Conservation (phyloP, 2,888 invertebrate species). For the Platycheirus rosarum region DNA sequence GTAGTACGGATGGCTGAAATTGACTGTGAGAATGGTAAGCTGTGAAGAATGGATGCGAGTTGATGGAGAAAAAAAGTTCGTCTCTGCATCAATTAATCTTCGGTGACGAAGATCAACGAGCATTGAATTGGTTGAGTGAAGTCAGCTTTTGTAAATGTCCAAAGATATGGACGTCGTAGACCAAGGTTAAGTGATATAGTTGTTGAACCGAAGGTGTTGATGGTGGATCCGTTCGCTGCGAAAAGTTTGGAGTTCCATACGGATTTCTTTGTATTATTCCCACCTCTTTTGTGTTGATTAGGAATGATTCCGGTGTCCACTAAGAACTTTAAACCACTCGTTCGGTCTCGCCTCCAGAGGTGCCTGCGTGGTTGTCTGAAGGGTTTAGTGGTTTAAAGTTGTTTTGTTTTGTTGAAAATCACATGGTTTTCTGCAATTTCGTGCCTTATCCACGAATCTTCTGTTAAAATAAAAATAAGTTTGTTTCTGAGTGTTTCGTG, state of each 20-base stretch:
- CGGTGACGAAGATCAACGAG: not conserved
- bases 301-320: slow-evolving; percentile 12
- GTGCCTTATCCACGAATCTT: slow-evolving; percentile 3
- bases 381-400: slow-evolving; percentile 5
- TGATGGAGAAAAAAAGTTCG: slow-evolving; percentile 4
- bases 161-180: too few relatives aligned
- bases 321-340: slow-evolving; percentile 1
- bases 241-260: too few relatives aligned
- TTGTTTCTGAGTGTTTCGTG: not conserved
- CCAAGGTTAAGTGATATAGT: too few relatives aligned
- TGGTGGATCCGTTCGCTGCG: too few relatives aligned
- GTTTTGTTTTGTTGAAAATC: slow-evolving; percentile 10
- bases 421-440: slow-evolving; percentile 17
- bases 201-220: too few relatives aligned
- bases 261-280: too few relatives aligned
- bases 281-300: too few relatives aligned
- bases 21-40: not conserved
- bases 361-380: not conserved
- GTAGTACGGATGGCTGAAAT: slow-evolving; percentile 6
- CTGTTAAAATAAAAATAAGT: slow-evolving; percentile 4
- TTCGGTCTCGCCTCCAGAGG: not conserved
- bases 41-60: not conserved
- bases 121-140: slow-evolving; percentile 1
- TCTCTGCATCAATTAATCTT: not conserved
- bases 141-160: slow-evolving; percentile 28